A percentile compares a stretch with the other conserved stretches of the same genome.
Evolutionary conservation across 2,888 invertebrate genomes (phyloP).

Genomic region (Leptinotarsa tumamoca): DNA sequence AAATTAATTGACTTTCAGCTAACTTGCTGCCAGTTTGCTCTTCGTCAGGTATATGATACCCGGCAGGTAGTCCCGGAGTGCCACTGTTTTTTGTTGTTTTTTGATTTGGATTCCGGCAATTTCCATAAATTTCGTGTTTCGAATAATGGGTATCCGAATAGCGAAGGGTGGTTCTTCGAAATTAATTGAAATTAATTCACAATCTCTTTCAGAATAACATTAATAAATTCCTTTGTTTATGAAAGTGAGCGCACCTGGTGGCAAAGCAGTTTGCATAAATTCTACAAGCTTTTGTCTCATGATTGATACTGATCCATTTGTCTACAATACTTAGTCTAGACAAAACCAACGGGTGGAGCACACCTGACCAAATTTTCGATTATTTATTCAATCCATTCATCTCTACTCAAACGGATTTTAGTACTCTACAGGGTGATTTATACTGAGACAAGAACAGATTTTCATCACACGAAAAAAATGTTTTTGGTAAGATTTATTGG

Average conservation of each 20-base stretch:
- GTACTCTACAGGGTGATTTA: too few relatives aligned
- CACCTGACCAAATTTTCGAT: background rate
- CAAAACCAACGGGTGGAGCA: background rate
- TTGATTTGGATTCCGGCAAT: conserved; percentile 8
- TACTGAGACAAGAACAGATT: too few relatives aligned
- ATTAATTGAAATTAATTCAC: conserved; percentile 16
- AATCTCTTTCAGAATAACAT: background rate
- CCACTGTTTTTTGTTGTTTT: conserved; percentile 20
- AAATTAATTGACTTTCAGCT: conserved; percentile 17
- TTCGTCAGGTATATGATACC: conserved; percentile 19
- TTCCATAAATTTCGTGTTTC: conserved; percentile 17
- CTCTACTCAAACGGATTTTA: background rate
- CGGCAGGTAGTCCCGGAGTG: conserved; percentile 14
- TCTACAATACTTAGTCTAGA: conserved; percentile 1
- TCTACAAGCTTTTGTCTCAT: conserved; percentile 8
- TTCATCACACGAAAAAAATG: too few relatives aligned
- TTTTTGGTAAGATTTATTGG: too few relatives aligned
- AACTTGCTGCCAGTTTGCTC: conserved; percentile 9
- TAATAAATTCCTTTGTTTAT: conserved; percentile 7
- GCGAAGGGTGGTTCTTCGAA: conserved; percentile 11
- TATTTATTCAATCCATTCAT: background rate
- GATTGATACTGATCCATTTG: conserved; percentile 1
- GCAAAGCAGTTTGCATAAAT: conserved; percentile 4
- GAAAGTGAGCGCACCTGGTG: background rate
- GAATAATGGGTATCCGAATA: background rate